phyloP scores from a whole-genome alignment of 2,113 vertebrate genomes.

The Talpa occidentalis region DNA sequence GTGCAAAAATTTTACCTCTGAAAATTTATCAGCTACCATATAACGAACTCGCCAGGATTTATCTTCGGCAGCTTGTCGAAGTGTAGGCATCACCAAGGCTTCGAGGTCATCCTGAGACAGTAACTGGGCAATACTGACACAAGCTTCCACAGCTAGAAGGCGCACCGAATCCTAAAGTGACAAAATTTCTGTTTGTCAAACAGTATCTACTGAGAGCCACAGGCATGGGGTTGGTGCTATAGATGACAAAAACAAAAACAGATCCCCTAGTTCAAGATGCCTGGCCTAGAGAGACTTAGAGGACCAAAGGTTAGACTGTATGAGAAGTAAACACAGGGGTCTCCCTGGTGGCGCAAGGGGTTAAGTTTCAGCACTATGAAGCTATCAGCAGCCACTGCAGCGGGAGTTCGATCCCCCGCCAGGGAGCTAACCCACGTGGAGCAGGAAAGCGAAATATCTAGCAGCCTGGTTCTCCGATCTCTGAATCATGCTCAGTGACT shows the following conservation, averaged over 20 bases:
- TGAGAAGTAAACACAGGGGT: no score
- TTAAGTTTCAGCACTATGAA: no score
- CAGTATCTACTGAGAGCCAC: neutral
- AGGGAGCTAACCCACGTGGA: no score
- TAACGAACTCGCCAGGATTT: slow-evolving; percentile 96
- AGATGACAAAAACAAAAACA: neutral
- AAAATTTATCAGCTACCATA: slow-evolving; percentile 96
- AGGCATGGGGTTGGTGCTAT: neutral
- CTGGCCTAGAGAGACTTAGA: no score
- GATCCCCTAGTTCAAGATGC: no score
- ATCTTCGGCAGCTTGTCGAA: slow-evolving; percentile 93
- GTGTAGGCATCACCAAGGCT: slow-evolving; percentile 92
- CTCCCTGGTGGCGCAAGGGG: no score
- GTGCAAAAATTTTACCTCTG: slow-evolving; percentile 86
- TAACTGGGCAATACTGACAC: slow-evolving; percentile 92
- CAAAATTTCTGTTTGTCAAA: slow-evolving; percentile 17
- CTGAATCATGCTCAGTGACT: no score
- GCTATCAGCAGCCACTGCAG: no score
- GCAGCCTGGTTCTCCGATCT: no score
- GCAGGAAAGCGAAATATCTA: no score
- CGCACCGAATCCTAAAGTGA: slow-evolving; percentile 87
- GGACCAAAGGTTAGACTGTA: no score
- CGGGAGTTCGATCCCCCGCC: no score
- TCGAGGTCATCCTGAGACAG: slow-evolving; percentile 93
- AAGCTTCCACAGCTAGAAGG: slow-evolving; percentile 92